Percentiles rank a stretch among this genome's conserved stretches.
Conservation (phyloP, 2,113 vertebrate species). For the Mohoua ochrocephala region DNA sequence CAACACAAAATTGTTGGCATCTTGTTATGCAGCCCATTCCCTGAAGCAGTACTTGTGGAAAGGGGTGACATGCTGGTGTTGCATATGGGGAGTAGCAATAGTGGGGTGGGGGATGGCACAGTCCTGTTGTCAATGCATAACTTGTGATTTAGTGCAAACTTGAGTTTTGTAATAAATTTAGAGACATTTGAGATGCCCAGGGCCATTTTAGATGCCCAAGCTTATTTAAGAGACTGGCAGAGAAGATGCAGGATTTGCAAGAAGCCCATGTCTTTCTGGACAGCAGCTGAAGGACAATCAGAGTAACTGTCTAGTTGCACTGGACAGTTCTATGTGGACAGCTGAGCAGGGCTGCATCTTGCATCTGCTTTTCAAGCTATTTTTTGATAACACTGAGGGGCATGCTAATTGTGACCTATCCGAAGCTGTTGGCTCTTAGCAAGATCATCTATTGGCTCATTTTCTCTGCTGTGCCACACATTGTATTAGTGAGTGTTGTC, state of each 20-base stretch:
- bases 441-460: neutral
- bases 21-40: neutral
- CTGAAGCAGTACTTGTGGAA: neutral
- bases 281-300: neutral
- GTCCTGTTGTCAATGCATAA: neutral
- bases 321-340: neutral
- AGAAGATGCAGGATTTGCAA: neutral
- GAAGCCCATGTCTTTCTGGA: neutral
- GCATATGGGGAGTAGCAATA: neutral
- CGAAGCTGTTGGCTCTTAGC: neutral
- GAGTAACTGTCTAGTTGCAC: neutral
- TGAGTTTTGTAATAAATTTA: neutral
- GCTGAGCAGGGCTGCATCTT: neutral
- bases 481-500: neutral
- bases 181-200: neutral
- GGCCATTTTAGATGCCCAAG: neutral
- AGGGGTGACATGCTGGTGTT: neutral
- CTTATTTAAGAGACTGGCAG: neutral
- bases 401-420: neutral
- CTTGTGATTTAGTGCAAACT: neutral
- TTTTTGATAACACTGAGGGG: neutral
- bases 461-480: neutral
- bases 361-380: neutral
- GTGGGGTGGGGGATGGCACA: neutral
- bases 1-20: neutral